A percentile compares a stretch with the other conserved stretches of the same genome.
phyloP scores from a whole-genome alignment of 2,797 vertebrate genomes.

The Sandelia bainsii region DNA sequence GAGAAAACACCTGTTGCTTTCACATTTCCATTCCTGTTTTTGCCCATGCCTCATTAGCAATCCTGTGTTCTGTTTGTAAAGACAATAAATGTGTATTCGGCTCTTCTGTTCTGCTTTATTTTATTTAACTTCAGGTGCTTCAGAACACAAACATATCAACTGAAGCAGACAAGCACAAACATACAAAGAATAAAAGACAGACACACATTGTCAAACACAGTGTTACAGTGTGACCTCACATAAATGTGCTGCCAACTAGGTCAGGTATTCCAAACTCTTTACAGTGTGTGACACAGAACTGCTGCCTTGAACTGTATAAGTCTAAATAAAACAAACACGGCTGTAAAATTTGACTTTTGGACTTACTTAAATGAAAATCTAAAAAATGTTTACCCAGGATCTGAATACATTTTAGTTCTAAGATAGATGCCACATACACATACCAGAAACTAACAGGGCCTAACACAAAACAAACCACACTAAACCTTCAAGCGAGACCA shows the following conservation, averaged over 20 bases:
- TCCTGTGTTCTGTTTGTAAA: slow-evolving; percentile 3
- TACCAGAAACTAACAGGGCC: slow-evolving; percentile 16
- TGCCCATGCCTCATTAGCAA: not conserved
- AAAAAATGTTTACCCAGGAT: not conserved
- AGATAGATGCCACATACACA: slow-evolving; percentile 26
- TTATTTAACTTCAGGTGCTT: not conserved
- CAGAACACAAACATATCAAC: not conserved
- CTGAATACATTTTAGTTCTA: not conserved
- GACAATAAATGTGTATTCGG: not conserved
- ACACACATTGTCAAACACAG: not conserved
- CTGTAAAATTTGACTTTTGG: not conserved
- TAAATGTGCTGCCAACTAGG: not conserved
- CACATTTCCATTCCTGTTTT: slow-evolving; percentile 4
- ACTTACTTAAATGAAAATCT: too few species aligned
- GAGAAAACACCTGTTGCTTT: slow-evolving; percentile 50
- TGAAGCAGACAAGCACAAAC: not conserved
- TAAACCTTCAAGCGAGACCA: slow-evolving; percentile 16
- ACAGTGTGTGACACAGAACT: not conserved
- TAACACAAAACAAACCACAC: slow-evolving; percentile 13
- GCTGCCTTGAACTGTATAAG: not conserved
- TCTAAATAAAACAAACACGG: not conserved
- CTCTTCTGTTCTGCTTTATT: not conserved
- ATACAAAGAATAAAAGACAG: not conserved
- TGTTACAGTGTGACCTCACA: not conserved
- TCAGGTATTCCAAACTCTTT: too few species aligned